These are phyloP conservation scores for Sinocyclocheilus rhinocerous DNA, from an alignment of 2,113 vertebrate species.

Conservation along the genomic window DNA sequence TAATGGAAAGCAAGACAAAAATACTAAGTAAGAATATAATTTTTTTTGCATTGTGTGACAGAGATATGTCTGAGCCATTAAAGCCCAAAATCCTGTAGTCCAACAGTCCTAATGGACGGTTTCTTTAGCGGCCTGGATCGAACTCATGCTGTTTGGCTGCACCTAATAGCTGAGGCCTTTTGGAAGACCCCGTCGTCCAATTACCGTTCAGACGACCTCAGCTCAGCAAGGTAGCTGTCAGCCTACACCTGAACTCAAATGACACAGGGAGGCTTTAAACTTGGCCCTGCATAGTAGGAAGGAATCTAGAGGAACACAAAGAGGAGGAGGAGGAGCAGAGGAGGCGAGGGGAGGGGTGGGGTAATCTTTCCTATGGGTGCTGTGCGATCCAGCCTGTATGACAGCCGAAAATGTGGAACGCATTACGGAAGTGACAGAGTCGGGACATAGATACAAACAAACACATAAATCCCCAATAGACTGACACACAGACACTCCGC, in stretches of 20 bases:
- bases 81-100: not conserved
- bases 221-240: not conserved
- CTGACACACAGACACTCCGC: conserved; percentile 67
- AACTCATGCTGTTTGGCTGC: not conserved
- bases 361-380: conserved; percentile 50
- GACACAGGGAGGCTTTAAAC: conserved; percentile 48
- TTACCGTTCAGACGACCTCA: not conserved
- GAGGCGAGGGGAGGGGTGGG: not conserved
- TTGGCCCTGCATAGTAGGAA: not conserved
- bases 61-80: not conserved
- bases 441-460: conserved; percentile 74
- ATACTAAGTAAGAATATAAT: too few species aligned
- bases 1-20: too few species aligned
- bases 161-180: not conserved
- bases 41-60: too few species aligned
- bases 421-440: conserved; percentile 76
- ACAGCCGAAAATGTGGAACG: conserved; percentile 71
- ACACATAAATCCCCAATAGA: conserved; percentile 75
- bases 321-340: conserved; percentile 25
- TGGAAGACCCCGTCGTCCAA: not conserved
- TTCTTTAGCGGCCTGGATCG: not conserved
- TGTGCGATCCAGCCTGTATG: conserved; percentile 61
- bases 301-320: conserved; percentile 48
- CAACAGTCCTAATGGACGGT: not conserved
- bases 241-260: conserved; percentile 51